Evolutionary conservation across 2,888 invertebrate species (phyloP).

Genomic region (Neoaliturus tenellus): DNA sequence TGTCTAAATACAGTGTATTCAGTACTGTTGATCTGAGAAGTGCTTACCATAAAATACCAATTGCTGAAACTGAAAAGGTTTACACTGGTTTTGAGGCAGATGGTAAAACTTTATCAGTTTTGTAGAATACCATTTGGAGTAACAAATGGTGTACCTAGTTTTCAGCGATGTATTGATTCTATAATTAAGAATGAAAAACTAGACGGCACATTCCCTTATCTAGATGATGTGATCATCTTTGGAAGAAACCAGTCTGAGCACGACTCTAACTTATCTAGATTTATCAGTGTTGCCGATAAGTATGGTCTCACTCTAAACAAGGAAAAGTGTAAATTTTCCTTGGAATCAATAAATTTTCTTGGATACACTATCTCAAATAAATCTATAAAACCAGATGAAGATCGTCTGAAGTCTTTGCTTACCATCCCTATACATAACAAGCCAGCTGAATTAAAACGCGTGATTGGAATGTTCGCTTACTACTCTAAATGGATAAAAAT

Average conservation of each 20-base stretch:
- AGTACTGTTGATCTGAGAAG: neutral
- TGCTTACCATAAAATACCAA: conserved; percentile 51
- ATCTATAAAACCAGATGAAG: conserved; percentile 6
- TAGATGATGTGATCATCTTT: conserved; percentile 60
- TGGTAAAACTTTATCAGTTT: conserved; percentile 41
- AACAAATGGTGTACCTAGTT: neutral
- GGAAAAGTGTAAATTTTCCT: conserved; percentile 50
- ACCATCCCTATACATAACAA: neutral
- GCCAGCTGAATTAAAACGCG: neutral
- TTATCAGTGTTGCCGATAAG: conserved; percentile 38
- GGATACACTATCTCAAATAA: conserved; percentile 1
- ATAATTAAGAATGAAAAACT: conserved; percentile 53
- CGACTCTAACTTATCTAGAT: conserved; percentile 53
- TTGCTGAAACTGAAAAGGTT: neutral
- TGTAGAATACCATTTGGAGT: conserved; percentile 24
- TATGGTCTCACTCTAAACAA: conserved; percentile 54
- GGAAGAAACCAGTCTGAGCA: conserved; percentile 58
- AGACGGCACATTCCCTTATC: conserved; percentile 51
- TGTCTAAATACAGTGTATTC: neutral
- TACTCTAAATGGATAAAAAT: conserved; percentile 26
- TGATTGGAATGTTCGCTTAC: conserved; percentile 27
- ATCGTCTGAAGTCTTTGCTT: neutral
- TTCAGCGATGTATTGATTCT: neutral
- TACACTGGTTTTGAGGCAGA: conserved; percentile 36
- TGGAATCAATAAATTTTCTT: neutral